These are phyloP conservation scores for Spea bombifrons DNA, from an alignment of 2,113 vertebrate genomes.

Conservation along the genomic window DNA sequence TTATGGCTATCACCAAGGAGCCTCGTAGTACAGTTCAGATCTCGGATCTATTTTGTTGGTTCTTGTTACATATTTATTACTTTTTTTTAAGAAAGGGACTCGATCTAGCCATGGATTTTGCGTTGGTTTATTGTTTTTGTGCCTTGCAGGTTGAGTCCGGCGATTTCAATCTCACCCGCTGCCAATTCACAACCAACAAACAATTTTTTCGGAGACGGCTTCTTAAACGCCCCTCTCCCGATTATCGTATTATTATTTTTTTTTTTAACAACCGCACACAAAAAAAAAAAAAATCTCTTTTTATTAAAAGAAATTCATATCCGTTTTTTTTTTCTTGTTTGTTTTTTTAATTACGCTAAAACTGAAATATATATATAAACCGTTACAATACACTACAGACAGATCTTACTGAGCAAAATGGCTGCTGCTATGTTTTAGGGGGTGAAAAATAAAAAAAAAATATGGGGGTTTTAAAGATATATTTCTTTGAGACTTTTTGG, in stretches of 20 bases:
- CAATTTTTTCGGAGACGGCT: too few relatives aligned
- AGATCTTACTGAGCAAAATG: conserved; percentile 48
- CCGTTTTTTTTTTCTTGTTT: neutral
- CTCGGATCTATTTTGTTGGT: too few relatives aligned
- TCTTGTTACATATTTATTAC: too few relatives aligned
- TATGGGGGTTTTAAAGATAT: neutral
- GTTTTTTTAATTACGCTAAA: neutral
- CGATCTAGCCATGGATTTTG: too few relatives aligned
- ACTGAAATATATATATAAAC: neutral
- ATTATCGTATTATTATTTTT: neutral
- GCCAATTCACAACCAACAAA: too few relatives aligned
- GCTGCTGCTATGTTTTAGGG: conserved; percentile 41
- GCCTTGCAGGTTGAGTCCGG: too few relatives aligned
- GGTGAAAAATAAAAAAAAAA: neutral
- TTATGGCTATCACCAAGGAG: too few relatives aligned
- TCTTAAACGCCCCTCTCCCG: too few relatives aligned
- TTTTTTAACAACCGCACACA: neutral
- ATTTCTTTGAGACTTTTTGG: conserved; percentile 17
- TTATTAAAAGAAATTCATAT: neutral
- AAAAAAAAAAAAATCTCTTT: conserved; percentile 7
- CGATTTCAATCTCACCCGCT: too few relatives aligned
- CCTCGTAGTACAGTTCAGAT: too few relatives aligned
- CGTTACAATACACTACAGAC: conserved; percentile 28
- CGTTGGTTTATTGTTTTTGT: too few relatives aligned
- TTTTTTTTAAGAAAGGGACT: too few relatives aligned